Percentiles rank a stretch among this genome's conserved stretches.
Conservation (phyloP, 1,140 invertebrate species). For the Zophobas atratus region DNA sequence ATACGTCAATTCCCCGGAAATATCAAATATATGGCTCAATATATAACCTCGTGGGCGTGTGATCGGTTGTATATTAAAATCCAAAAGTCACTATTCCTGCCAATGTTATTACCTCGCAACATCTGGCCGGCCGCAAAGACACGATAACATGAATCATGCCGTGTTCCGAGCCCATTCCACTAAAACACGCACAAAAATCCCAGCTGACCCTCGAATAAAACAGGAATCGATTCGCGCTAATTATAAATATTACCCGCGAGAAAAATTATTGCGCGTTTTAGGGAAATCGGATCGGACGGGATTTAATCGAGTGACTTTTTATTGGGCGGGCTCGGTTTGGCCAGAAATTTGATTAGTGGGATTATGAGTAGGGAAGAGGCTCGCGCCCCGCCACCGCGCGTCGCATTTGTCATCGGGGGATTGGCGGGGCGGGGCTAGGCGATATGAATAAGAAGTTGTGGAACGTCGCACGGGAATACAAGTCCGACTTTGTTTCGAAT, state of each 20-base stretch:
- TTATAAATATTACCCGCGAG: slow-evolving; percentile 13
- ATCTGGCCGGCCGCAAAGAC: slow-evolving; percentile 53
- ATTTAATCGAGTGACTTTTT: too few relatives aligned
- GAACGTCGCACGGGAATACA: too few relatives aligned
- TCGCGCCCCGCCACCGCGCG: too few relatives aligned
- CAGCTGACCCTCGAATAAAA: slow-evolving; percentile 24
- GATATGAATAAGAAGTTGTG: too few relatives aligned
- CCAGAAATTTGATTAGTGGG: too few relatives aligned
- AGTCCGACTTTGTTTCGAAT: too few relatives aligned
- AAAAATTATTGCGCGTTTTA: not conserved
- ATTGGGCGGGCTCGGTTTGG: too few relatives aligned
- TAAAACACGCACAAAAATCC: slow-evolving; percentile 49
- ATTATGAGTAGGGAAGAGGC: too few relatives aligned
- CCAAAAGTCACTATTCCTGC: slow-evolving; percentile 47
- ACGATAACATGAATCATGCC: slow-evolving; percentile 52
- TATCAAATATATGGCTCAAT: slow-evolving; percentile 48
- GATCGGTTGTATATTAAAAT: slow-evolving; percentile 53
- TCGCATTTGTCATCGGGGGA: too few relatives aligned
- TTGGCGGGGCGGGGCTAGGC: too few relatives aligned
- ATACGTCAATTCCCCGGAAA: slow-evolving; percentile 44
- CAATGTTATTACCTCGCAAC: slow-evolving; percentile 52
- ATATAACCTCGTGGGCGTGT: slow-evolving; percentile 39
- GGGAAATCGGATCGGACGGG: too few relatives aligned
- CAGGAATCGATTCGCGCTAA: slow-evolving; percentile 8
- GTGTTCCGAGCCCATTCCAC: slow-evolving; percentile 50